Evolutionary conservation across 2,113 vertebrate genomes (phyloP), one percentile per base, ranked within the genome.

Genomic region (Tonatia bakeri): DNA sequence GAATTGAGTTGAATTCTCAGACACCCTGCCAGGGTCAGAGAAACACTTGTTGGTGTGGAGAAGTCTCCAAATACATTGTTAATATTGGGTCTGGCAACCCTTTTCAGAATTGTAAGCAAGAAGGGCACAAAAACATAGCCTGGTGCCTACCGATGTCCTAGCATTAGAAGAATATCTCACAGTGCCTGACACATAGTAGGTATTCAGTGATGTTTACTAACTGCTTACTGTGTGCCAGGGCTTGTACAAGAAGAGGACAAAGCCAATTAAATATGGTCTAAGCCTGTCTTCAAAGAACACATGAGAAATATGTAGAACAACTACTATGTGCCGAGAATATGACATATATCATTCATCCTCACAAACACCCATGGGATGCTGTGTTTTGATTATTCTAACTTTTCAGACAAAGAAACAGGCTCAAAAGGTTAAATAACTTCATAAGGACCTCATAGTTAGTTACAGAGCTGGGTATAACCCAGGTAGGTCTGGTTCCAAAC

Each of bases 341-440:
- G 40, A 54, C 26, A 28, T 45, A 3, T 67, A 75, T 65, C 56
- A 65, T 76, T 86, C 73, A 81, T 50, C 22, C 73, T 94, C 33
- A 22, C 3, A n/a, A 15, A 10, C 65, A 64, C 43, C n/a, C 73
- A 2, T 43, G 9, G 75, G 26, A 31, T 31, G 12, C 54, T 80
- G 1, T 90, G 54, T 80, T 94, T 90, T 84, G 65, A 73, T 87
- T 65, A n/a, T 81, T 90, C 19, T 93, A 64, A 65, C 36, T 93
- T 95, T 94, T 69, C 61, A 59, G 73, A 65, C 7, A 72, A 83
- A 61, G 45, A 90, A 87, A 26, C 20, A 93, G 38, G 31, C 56
- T 84, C 65, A 79, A 45, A 86, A 87, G 14, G 7, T 73, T 87
- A 84, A 87, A 82, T 72, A 92, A 61, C 10, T 40, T 87, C 43